Evolutionary conservation across 2,113 vertebrate species (phyloP), one percentile per base, ranked within the genome.

Genomic region (Epinephelus cyanopodus): DNA sequence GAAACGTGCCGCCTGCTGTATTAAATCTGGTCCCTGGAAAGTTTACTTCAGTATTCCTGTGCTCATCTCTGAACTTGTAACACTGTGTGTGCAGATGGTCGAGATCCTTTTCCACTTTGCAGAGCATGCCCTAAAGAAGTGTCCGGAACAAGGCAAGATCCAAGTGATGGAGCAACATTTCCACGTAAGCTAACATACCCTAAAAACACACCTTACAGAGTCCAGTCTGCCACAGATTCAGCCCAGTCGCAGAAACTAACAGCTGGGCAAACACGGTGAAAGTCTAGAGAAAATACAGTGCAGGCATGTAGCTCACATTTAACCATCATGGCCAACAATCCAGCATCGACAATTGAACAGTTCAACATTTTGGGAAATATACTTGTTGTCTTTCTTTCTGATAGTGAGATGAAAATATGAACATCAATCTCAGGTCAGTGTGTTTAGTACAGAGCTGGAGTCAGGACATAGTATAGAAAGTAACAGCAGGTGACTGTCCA

Each of bases 91-190:
- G 27, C 86, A 99, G 98, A 98, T 99, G 96, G 95, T 98, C 47
- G 98, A 99, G 92, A 96, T 99, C 71, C 94, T 99, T 23, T 95
- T 98, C 79, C 98, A 98, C 91, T 98, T 97, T 57, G 94, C 96
- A 1, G 97, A 98, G 57, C 93, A 96, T 42, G 92, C 96, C 73
- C 65, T 99, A 90, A 99, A 96, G 92, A 99, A 97, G 79, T 98
- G 97, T 90, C 98, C 98, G 10, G 98, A 99, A 52, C 98, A 99
- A 83, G 98, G 98, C 0, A 99, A 97, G 90, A 97, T 98, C 89
- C 98, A 99, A 82, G 95, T 98, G 52, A 97, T 99, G 97, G 98
- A 98, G 87, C 97, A 99, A 18, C 97, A 99, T 90, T 99, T 99
- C 79, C 97, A 98, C 93, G 98, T 99, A 94, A 14, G 45, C 0